A percentile compares a stretch with the other conserved stretches of the same genome.
These are phyloP conservation scores for Podotricha telesiphe DNA, from an alignment of 2,888 invertebrate genomes.

Conservation along the genomic window DNA sequence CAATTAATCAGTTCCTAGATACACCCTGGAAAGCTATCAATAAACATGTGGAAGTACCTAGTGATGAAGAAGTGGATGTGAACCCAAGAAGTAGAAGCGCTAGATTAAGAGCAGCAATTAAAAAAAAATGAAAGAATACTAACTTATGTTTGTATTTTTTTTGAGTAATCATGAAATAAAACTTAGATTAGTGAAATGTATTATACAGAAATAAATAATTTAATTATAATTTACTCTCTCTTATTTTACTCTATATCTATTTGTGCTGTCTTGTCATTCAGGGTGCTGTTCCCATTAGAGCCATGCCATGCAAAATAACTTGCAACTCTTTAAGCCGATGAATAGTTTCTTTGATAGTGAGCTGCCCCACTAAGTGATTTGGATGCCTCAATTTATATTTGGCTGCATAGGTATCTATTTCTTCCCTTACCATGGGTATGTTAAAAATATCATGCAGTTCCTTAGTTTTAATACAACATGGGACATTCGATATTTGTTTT, in stretches of 20 bases:
- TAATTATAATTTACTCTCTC: background rate
- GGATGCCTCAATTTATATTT: too few relatives aligned
- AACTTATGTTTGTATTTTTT: background rate
- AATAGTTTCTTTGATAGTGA: too few relatives aligned
- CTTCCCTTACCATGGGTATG: too few relatives aligned
- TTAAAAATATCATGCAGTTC: too few relatives aligned
- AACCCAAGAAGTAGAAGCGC: slow-evolving; percentile 96
- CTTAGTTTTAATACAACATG: too few relatives aligned
- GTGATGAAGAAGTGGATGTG: slow-evolving; percentile 86
- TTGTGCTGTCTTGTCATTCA: too few relatives aligned
- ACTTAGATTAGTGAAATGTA: slow-evolving; percentile 1
- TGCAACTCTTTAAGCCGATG: too few relatives aligned
- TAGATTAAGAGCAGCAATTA: slow-evolving; percentile 92
- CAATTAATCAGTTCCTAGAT: slow-evolving; percentile 84
- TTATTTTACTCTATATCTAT: background rate
- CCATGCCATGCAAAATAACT: too few relatives aligned
- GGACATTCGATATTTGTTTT: too few relatives aligned
- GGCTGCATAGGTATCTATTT: too few relatives aligned
- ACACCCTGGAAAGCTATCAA: slow-evolving; percentile 90
- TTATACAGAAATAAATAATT: slow-evolving; percentile 3
- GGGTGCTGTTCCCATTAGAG: too few relatives aligned
- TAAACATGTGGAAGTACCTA: slow-evolving; percentile 91
- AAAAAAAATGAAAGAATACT: slow-evolving; percentile 76
- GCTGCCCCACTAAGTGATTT: too few relatives aligned
- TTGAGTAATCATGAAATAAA: background rate